Percentiles rank a stretch among this genome's conserved stretches.
Evolutionary conservation across 2,888 invertebrate species (phyloP).

Genomic region (Scaptomyza flava): DNA sequence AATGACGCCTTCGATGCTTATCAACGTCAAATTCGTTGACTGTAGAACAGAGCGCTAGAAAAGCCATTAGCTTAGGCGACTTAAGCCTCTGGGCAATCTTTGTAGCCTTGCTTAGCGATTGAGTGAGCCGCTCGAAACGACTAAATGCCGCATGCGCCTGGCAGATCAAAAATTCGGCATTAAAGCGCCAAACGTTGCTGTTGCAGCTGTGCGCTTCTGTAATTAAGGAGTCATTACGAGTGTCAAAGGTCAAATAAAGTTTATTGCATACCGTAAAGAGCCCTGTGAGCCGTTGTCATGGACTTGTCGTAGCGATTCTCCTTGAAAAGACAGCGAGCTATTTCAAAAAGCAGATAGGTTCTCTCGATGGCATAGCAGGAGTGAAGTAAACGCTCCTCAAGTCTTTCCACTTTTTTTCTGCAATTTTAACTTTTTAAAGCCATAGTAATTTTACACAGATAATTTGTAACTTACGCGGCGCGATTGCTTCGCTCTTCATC

Average conservation of each 20-base stretch:
- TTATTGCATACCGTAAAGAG: conserved; percentile 59
- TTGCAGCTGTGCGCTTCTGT: conserved; percentile 68
- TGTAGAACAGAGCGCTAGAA: conserved; percentile 59
- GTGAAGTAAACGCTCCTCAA: conserved; percentile 71
- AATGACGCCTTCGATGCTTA: neutral
- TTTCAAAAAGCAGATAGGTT: conserved; percentile 73
- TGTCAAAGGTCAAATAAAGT: neutral
- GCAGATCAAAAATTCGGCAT: conserved; percentile 69
- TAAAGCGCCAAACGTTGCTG: conserved; percentile 75
- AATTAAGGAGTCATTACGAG: neutral
- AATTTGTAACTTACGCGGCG: conserved; percentile 30
- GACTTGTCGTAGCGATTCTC: conserved; percentile 70
- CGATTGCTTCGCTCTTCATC: conserved; percentile 21
- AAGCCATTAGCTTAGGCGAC: conserved; percentile 51
- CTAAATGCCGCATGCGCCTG: conserved; percentile 75
- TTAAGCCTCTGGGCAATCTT: conserved; percentile 55
- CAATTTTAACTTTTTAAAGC: neutral
- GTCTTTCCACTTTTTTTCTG: conserved; percentile 65
- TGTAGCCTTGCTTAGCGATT: conserved; percentile 63
- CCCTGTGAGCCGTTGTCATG: conserved; percentile 62
- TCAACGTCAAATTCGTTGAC: conserved; percentile 66
- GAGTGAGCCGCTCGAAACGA: conserved; percentile 71
- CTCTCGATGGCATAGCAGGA: conserved; percentile 75
- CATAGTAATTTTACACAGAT: too few species aligned
- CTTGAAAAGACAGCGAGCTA: conserved; percentile 71